These are phyloP conservation scores for Poecilobothrus nobilitatus DNA, from an alignment of 2,888 invertebrate genomes.

Conservation along the genomic window DNA sequence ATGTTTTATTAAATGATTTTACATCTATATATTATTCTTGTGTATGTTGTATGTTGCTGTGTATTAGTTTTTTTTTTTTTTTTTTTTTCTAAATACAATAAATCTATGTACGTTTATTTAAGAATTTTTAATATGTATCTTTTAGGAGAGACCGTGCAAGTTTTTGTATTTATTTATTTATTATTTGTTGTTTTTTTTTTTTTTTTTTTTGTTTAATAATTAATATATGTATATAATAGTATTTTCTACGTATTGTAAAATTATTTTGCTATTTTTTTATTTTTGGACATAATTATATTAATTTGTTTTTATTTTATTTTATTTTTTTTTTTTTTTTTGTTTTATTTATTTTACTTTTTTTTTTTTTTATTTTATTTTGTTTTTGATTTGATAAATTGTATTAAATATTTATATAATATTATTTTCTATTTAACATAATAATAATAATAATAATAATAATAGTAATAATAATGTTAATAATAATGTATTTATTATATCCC, in stretches of 20 bases:
- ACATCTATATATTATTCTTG: no score
- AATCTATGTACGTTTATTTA: conserved; percentile 11
- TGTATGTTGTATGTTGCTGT: conserved; percentile 8
- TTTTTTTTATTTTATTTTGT: background rate
- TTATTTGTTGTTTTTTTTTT: conserved; percentile 12
- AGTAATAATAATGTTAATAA: background rate
- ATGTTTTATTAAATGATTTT: no score
- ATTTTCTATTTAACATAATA: background rate
- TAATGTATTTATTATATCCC: conserved; percentile 5
- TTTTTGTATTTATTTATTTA: conserved; percentile 14
- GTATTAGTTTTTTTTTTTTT: conserved; percentile 10
- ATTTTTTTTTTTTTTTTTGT: conserved; percentile 11
- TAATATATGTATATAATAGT: background rate
- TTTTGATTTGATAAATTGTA: background rate
- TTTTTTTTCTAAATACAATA: conserved; percentile 8
- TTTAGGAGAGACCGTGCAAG: conserved; percentile 26
- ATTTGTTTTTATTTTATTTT: background rate
- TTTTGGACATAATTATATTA: background rate
- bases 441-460: background rate
- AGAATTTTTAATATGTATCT: conserved; percentile 20
- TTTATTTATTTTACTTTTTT: conserved; percentile 16
- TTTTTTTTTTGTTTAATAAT: conserved; percentile 16
- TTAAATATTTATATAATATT: background rate
- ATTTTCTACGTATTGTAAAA: background rate
- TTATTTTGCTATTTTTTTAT: conserved; percentile 10